Evolutionary conservation across 2,113 vertebrate species (phyloP).

Genomic region (Hypocryptadius cinnamomeus): DNA sequence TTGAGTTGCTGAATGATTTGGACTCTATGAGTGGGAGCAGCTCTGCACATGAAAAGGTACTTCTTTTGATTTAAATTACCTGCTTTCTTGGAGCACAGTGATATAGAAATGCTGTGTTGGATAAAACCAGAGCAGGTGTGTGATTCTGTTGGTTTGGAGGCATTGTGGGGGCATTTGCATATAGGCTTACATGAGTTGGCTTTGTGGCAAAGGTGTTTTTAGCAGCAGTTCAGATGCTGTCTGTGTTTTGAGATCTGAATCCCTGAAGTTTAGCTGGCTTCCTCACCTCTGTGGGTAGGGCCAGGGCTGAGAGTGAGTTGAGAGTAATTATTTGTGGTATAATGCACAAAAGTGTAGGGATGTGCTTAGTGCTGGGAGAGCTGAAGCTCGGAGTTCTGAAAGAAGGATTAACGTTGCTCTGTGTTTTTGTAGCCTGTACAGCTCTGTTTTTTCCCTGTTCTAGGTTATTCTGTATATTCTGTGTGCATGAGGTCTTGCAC

Average conservation of each 20-base stretch:
- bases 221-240: not conserved
- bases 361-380: not conserved
- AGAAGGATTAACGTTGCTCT: not conserved
- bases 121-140: not conserved
- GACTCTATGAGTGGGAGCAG: not conserved
- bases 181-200: rapidly evolving
- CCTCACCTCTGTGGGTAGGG: rapidly evolving
- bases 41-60: not conserved
- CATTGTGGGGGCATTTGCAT: not conserved
- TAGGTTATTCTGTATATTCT: not conserved
- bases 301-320: rapidly evolving
- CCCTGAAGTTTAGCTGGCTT: not conserved
- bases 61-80: rapidly evolving
- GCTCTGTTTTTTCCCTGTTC: not conserved
- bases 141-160: not conserved
- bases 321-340: not conserved
- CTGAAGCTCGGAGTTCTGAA: not conserved
- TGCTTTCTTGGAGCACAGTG: not conserved
- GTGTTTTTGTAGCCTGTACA: not conserved
- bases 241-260: not conserved
- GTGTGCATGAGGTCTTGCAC: rapidly evolving
- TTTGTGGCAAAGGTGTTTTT: not conserved
- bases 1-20: not conserved
- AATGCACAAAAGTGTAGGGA: rapidly evolving
- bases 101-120: rapidly evolving